Conservation (phyloP, 1,140 invertebrate genomes). For the Aphelenchoides besseyi region DNA sequence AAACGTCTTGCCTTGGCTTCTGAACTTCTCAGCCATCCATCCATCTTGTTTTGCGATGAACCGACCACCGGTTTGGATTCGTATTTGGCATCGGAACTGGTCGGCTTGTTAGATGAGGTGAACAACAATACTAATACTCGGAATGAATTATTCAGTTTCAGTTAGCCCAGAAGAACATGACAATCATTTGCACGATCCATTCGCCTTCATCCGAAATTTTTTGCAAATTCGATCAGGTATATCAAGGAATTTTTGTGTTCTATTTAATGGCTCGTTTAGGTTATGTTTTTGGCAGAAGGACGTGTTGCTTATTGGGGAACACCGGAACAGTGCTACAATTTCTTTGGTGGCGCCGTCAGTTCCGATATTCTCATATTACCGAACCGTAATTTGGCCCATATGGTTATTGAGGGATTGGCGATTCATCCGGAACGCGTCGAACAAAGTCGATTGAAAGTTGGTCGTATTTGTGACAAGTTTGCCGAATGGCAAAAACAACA, state of each 20-base stretch:
- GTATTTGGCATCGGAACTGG: slow-evolving; percentile 72
- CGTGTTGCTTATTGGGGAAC: slow-evolving; percentile 58
- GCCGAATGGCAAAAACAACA: background rate
- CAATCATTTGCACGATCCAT: slow-evolving; percentile 78
- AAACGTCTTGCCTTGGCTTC: slow-evolving; percentile 66
- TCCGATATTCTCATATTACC: slow-evolving; percentile 71
- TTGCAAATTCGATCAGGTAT: slow-evolving; percentile 75
- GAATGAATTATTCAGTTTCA: background rate
- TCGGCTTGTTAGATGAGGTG: slow-evolving; percentile 70
- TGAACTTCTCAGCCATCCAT: slow-evolving; percentile 72
- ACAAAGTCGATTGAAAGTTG: slow-evolving; percentile 41
- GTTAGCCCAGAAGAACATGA: slow-evolving; percentile 66
- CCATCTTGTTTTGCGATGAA: slow-evolving; percentile 76
- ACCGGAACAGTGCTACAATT: slow-evolving; percentile 40
- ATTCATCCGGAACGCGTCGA: slow-evolving; percentile 65
- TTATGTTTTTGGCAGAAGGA: slow-evolving; percentile 64
- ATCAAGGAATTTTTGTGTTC: slow-evolving; percentile 63
- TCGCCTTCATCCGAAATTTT: slow-evolving; percentile 80
- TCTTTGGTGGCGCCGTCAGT: slow-evolving; percentile 34
- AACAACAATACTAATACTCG: slow-evolving; percentile 57
- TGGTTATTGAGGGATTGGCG: slow-evolving; percentile 70
- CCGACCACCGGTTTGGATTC: slow-evolving; percentile 79
- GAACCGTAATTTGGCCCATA: slow-evolving; percentile 72
- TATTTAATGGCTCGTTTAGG: background rate
- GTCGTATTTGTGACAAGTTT: slow-evolving; percentile 41